phyloP scores from a whole-genome alignment of 2,797 vertebrate genomes.

The Falco concolor region DNA sequence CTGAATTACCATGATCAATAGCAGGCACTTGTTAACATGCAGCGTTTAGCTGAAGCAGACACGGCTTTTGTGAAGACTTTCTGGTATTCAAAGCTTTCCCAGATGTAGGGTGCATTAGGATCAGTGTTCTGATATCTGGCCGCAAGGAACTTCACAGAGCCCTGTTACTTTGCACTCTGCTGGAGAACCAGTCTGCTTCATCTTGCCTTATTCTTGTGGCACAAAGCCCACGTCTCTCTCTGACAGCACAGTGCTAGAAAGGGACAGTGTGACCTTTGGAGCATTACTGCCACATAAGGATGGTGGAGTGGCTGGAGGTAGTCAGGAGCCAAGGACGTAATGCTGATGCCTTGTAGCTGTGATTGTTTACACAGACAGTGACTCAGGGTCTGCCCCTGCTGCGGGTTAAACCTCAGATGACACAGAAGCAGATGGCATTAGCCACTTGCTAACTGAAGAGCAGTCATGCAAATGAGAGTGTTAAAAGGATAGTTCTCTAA shows the following conservation, averaged over 20 bases:
- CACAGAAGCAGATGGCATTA: constrained; percentile 35
- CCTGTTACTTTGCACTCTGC: not conserved
- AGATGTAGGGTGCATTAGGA: not conserved
- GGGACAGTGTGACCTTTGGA: constrained; percentile 20
- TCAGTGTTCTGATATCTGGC: not conserved
- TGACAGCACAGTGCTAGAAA: not conserved
- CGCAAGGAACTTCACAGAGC: not conserved
- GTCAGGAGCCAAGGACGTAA: not conserved
- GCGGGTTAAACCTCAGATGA: not conserved
- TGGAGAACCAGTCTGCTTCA: not conserved
- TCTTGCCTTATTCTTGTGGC: not conserved
- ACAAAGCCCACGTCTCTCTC: not conserved
- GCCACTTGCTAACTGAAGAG: not conserved
- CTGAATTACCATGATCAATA: constrained; percentile 40
- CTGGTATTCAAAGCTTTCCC: not conserved
- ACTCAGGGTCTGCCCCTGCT: constrained; percentile 7
- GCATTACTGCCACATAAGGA: not conserved
- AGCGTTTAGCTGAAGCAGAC: constrained; percentile 28
- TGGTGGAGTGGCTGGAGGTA: not conserved
- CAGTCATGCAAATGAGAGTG: not conserved
- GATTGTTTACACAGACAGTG: not conserved
- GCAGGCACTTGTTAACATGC: constrained; percentile 39
- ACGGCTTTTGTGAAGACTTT: not conserved
- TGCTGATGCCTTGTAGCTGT: not conserved
- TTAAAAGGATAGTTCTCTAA: constrained; percentile 18